Conservation (phyloP, 2,888 invertebrate species). For the Therioaphis trifolii region DNA sequence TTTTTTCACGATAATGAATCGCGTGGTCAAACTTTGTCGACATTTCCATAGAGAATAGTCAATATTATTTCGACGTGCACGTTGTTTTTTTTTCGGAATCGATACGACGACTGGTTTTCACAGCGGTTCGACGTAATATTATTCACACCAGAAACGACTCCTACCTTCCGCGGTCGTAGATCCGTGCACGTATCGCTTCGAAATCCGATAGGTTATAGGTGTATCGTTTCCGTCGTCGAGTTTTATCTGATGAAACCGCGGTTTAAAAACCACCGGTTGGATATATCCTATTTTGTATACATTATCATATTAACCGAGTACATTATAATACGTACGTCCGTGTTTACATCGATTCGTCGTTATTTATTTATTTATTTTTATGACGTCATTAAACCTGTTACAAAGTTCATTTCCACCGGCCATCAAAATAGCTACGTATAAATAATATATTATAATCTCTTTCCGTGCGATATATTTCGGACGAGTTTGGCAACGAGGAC, state of each 20-base stretch:
- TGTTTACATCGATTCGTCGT: not conserved
- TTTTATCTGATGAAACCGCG: conserved; percentile 23
- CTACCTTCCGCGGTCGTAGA: not conserved
- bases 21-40: no score
- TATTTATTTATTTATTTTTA: not conserved
- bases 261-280: not conserved
- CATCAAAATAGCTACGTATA: not conserved
- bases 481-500: not conserved
- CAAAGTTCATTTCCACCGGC: not conserved
- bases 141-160: not conserved
- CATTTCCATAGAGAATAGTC: no score
- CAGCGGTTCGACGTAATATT: not conserved
- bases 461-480: not conserved
- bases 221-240: not conserved
- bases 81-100: not conserved
- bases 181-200: not conserved
- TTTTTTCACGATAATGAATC: no score
- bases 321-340: not conserved
- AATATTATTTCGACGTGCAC: no score
- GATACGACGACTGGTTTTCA: not conserved
- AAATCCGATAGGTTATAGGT: conserved; percentile 1
- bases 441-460: not conserved
- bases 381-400: no score
- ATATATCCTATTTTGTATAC: not conserved
- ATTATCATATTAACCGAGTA: not conserved